phyloP scores from a whole-genome alignment of 2,797 vertebrate genomes.

The Alauda arvensis region DNA sequence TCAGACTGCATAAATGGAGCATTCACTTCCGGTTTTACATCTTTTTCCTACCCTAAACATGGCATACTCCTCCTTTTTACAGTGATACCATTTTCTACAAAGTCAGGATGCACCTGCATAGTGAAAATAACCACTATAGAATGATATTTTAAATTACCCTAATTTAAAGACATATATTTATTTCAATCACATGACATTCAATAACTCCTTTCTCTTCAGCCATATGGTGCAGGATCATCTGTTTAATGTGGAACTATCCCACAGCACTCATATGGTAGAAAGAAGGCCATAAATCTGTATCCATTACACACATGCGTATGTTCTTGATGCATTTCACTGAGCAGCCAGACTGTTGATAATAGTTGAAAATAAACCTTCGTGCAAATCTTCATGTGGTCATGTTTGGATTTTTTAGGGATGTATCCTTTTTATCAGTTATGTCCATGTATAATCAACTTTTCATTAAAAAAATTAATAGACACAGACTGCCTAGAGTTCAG shows the following conservation, averaged over 20 bases:
- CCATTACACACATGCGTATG: rapidly evolving
- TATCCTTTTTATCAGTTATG: neutral
- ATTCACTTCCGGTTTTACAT: neutral
- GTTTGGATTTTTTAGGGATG: neutral
- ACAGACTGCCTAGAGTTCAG: neutral
- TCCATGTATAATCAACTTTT: neutral
- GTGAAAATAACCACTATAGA: neutral
- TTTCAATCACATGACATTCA: neutral
- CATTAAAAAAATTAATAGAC: neutral
- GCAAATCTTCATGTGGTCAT: neutral
- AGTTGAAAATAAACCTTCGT: neutral
- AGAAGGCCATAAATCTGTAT: neutral
- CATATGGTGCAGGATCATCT: neutral
- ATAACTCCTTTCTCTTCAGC: neutral
- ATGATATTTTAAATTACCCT: neutral
- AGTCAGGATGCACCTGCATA: neutral
- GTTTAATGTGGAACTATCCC: neutral
- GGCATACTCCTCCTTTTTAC: neutral
- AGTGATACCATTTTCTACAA: neutral
- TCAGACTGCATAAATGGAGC: neutral
- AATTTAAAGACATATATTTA: neutral
- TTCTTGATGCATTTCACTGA: neutral
- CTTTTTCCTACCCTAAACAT: neutral
- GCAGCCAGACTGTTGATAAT: neutral
- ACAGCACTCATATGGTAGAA: neutral